Base-by-base conservation (phyloP, 2,113 vertebrate species). In the Mixornis gularis region DNA sequence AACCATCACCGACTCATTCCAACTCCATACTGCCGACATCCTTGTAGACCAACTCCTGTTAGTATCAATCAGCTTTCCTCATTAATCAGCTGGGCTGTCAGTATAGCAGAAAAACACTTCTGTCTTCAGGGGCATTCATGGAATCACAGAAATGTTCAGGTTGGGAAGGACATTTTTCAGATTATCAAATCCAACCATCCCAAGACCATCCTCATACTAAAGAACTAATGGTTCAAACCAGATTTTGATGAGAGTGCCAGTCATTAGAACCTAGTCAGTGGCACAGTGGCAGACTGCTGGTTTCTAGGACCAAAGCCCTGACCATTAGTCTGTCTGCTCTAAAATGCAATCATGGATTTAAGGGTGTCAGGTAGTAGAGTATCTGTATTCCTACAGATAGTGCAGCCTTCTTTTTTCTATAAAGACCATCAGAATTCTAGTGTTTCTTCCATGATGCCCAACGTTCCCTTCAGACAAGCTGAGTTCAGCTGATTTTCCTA, bases 1-100 rank as follows among this genome's bases (percentile, higher is more conserved):
- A 84, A 26, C 13, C 8, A 16, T 64, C 48, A 64, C 17, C 0
- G 0, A 8, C 36, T 36, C 36, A 12, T 58, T 58, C 22, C 55
- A 53, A 22, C 21, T 79, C 26, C 4, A 5, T 22, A 27, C 38
- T 59, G 15, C 38, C 48, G 17, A 27, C 63, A 36, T 71, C 29
- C 36, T 52, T 70, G 41, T 51, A 59, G 40, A 36, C 6, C 24
- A 55, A 13, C 17, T 62, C 14, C 29, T 51, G 51, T 58, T 73
- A 60, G 4, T 49, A 40, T 56, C 36, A 51, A 17, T 41, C 53
- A 41, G 6, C 21, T 81, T 87, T 62, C 22, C 25, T 32, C 19
- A 20, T 43, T 60, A 32, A 36, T 78, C 24, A 53, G 5, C 16
- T 62, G 36, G 13, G 11, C 27, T 8, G 9, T 49, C 38, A 44